Base-by-base conservation (phyloP, 2,113 vertebrate genomes). In the Myotis yumanensis region DNA sequence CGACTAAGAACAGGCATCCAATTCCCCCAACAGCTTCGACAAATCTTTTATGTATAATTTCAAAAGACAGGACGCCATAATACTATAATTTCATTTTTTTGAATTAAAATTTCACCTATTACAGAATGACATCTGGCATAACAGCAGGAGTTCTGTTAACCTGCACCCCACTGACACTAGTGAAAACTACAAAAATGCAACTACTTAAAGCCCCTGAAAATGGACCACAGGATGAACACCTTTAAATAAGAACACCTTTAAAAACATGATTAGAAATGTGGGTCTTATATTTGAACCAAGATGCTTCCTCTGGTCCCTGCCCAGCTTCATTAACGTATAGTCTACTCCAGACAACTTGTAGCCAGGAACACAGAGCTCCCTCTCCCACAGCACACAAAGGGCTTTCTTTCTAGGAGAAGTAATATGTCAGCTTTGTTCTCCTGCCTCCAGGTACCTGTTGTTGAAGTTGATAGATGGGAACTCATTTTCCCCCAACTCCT, bases 31-130 rank as follows among this genome's bases (percentile, higher is more conserved):
- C 2, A 64, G 64, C 20, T 59, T 82, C n/a, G 83, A 28, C n/a
- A 40, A 86, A 90, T 76, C 76, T 86, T 90, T 71, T 52, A 79
- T 66, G 37, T 51, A 85, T 52, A 85, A 85, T n/a, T 85, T 94
- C 10, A 71, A 51, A 62, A 84, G 28, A 71, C 10, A 69, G 20
- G 20, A 72, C 40, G 52, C 20, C 16, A 80, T 14, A 89, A 85
- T 72, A 84, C 25, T 46, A 64, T 32, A 80, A 88, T 43, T 68
- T 88, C 57, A 8, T 68, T 69, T 17, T 75, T 86, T 25, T 59
- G 5, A 95, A 75, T 25, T 11, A 83, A 52, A 69, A 59, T 69
- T 68, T 83, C 32, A 83, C 18, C 37, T 76, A 51, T 82, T 83
- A 32, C 48, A 83, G 11, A 86, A 4, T 64, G 46, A 82, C 22